These are phyloP conservation scores for Cerceris rybyensis DNA, from an alignment of 2,888 invertebrate genomes.

Conservation along the genomic window DNA sequence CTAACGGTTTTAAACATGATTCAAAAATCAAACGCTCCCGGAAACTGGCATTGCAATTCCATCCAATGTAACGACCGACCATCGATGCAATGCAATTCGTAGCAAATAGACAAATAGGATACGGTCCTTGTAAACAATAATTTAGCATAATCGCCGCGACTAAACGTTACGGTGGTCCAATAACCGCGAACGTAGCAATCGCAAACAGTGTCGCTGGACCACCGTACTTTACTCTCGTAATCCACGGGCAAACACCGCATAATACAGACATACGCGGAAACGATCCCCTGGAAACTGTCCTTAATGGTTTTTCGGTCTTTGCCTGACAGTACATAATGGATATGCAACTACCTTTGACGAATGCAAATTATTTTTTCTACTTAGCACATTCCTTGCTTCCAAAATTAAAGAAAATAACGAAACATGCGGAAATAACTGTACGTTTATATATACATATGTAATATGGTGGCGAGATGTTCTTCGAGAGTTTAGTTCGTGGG, in stretches of 20 bases:
- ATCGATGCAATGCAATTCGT: constrained; percentile 30
- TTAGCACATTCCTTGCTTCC: background rate
- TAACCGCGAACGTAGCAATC: constrained; percentile 76
- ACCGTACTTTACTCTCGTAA: constrained; percentile 77
- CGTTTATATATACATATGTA: background rate
- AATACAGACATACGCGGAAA: constrained; percentile 77
- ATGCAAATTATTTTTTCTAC: constrained; percentile 15
- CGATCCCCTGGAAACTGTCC: constrained; percentile 61
- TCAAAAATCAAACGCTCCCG: no score
- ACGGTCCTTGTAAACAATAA: constrained; percentile 72
- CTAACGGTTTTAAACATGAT: no score
- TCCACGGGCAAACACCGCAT: constrained; percentile 76
- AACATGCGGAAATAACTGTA: background rate
- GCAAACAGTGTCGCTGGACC: constrained; percentile 69
- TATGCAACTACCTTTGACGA: background rate
- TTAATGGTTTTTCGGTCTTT: constrained; percentile 50
- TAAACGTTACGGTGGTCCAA: constrained; percentile 72
- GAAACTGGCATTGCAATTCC: no score
- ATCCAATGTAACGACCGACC: constrained; percentile 33
- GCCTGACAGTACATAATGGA: background rate
- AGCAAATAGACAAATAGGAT: constrained; percentile 69
- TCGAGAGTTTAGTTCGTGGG: background rate
- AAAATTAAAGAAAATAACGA: background rate
- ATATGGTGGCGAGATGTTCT: background rate
- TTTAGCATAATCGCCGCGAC: constrained; percentile 75